These are phyloP conservation scores for Macaria liturata DNA, from an alignment of 2,888 invertebrate species.

Conservation along the genomic window DNA sequence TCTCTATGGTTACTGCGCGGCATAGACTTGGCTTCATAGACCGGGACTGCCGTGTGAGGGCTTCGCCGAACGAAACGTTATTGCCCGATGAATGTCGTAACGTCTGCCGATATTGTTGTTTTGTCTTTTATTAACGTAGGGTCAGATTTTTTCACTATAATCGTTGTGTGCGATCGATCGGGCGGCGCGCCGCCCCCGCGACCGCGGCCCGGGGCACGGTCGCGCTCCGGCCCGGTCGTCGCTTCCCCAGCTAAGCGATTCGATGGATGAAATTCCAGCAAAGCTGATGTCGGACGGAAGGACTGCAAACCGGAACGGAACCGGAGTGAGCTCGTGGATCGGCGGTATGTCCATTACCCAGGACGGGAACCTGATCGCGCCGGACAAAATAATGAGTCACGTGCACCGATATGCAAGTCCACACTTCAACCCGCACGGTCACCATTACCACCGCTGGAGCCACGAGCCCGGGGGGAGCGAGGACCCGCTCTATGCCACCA, in stretches of 20 bases:
- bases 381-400: constrained; percentile 80
- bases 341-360: constrained; percentile 81
- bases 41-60: constrained; percentile 68
- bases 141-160: constrained; percentile 52
- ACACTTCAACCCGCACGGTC: constrained; percentile 79
- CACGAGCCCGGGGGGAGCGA: constrained; percentile 80
- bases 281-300: constrained; percentile 81
- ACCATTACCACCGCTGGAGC: constrained; percentile 78
- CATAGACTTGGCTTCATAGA: constrained; percentile 80
- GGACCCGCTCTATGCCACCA: constrained; percentile 79
- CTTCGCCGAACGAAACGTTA: constrained; percentile 54
- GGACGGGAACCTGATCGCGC: constrained; percentile 78
- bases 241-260: constrained; percentile 75
- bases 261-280: constrained; percentile 81
- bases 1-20: constrained; percentile 84
- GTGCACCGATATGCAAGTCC: constrained; percentile 79
- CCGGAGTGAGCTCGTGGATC: constrained; percentile 76
- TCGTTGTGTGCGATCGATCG: constrained; percentile 58
- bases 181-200: constrained; percentile 67
- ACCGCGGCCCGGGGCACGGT: constrained; percentile 60
- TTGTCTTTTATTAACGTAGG: constrained; percentile 69
- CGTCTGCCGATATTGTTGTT: constrained; percentile 70
- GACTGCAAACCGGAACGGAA: constrained; percentile 70
- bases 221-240: constrained; percentile 71
- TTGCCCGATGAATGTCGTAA: constrained; percentile 74